Evolutionary conservation across 2,888 invertebrate species (phyloP), one percentile per base, ranked within the genome.

Genomic region (Mycalesis mineus): DNA sequence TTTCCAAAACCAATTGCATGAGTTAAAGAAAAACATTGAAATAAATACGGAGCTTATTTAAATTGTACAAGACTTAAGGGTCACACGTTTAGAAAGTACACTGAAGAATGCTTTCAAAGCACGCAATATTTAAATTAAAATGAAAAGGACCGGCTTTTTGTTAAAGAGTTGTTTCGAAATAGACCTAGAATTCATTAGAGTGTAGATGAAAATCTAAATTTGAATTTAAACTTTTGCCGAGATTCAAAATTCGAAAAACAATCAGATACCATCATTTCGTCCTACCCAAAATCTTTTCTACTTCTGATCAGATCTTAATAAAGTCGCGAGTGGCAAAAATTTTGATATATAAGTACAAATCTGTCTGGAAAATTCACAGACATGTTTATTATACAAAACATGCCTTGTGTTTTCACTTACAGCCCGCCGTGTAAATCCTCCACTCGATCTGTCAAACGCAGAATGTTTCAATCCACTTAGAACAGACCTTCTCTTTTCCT

Each of bases 121-220:
- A 51, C 50, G 56, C 44, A 44, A 40, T 42, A 44, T 22, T 17
- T 31, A 15, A 47, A 47, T 47, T 41, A 29, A n/a, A 28, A 28
- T 37, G 14, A 41, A 33, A 47, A 48, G 52, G 33, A 29, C 52
- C 36, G 59, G 42, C 55, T 59, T 55, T 59, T 45, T 22, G 29
- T 15, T 39, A 7, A 28, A n/a, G 11, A 11, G 1, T 11, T 9
- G 11, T 15, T 14, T 54, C 17, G n/a, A 47, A 45, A 29, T 13
- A 37, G 9, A 47, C 13, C 7, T 29, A 40, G 13, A 15, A 7
- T 15, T 17, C 2, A 31, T 7, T 47, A 31, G 11, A 45, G n/a
- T n/a, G 7, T 44, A 45, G 29, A 45, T 45, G 5, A 8, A 29
- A 31, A 45, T 6, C 29, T 45, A 9, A 17, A 44, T 44, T 22